Evolutionary conservation across 2,797 vertebrate genomes (phyloP), one percentile per base, ranked within the genome.

Genomic region (Gastrophryne carolinensis): DNA sequence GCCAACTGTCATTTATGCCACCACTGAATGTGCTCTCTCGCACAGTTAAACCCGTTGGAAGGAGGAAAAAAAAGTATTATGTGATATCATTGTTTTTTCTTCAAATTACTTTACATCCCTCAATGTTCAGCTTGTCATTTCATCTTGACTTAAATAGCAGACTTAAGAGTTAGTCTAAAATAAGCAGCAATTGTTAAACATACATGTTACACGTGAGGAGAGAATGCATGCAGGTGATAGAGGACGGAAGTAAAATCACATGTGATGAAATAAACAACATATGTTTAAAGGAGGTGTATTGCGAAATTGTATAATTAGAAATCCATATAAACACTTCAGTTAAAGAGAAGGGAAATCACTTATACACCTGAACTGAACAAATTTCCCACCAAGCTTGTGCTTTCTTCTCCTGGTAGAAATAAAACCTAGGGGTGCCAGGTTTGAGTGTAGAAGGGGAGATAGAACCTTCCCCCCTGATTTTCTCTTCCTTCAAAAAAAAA

Each of bases 1-100:
- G 61, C 75, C 75, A 78, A 72, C 75, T 78, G 75, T 78, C 75
- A 78, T 52, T 78, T 78, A 72, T 78, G 52, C 68, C 68, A 66
- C 68, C 56, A 72, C 56, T 56, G 63, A 72, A 72, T 78, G 61
- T 60, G 61, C 61, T 78, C 53, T 72, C 53, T 52, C 35, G 61
- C 67, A 49, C 75, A 58, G 60, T 72, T 78, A 78, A 65, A 71
- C 67, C 8, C 13, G 37, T 21, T 9, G 60, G 47, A 50, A 2
- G 13, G 7, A 1, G 9, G 41, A 73, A 39, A 56, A 74, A 76
- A 72, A 77, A 71, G 60, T 27, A 72, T 78, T 64, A 71, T 78
- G 67, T 64, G 75, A 78, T 72, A 78, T 78, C 27, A 78, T 77
- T 77, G 71, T 77, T 71, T 57, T 56, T 56, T 19, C 15, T 13